Evolutionary conservation across 2,797 vertebrate genomes (phyloP).

Genomic region (Rhinatrema bivittatum): DNA sequence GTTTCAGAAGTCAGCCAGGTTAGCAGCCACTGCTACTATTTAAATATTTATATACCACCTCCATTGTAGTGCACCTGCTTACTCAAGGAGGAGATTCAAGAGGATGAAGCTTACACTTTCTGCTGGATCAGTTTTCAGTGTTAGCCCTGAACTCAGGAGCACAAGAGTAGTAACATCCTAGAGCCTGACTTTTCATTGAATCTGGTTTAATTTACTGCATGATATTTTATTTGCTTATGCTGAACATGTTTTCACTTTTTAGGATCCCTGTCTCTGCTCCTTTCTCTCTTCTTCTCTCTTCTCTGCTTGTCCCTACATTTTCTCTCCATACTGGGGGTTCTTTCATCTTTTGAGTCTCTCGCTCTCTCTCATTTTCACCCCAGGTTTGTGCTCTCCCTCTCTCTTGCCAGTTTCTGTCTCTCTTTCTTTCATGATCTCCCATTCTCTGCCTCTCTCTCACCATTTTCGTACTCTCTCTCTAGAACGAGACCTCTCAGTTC

Average conservation of each 20-base stretch:
- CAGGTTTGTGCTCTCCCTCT: conserved; percentile 31
- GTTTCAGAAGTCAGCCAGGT: too few relatives aligned
- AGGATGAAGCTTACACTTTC: too few relatives aligned
- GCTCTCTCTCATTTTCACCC: conserved; percentile 41
- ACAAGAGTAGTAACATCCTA: too few relatives aligned
- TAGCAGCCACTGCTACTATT: too few relatives aligned
- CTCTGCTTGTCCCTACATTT: conserved; percentile 33
- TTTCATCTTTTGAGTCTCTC: conserved; percentile 47
- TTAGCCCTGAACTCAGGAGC: too few relatives aligned
- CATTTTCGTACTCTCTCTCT: conserved; percentile 46
- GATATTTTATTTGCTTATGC: conserved; percentile 2
- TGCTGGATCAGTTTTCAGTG: too few relatives aligned
- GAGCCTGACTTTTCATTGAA: too few relatives aligned
- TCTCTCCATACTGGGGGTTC: conserved; percentile 39
- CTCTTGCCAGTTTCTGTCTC: conserved; percentile 51
- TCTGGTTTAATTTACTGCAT: too few relatives aligned
- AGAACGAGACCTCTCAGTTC: conserved; percentile 48
- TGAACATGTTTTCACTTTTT: conserved; percentile 48
- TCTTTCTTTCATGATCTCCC: conserved; percentile 46
- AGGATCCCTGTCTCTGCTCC: conserved; percentile 59
- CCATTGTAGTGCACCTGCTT: too few relatives aligned
- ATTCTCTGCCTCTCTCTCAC: conserved; percentile 53
- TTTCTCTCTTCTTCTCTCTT: conserved; percentile 51
- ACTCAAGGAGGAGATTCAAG: too few relatives aligned
- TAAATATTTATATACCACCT: too few relatives aligned